A percentile compares a stretch with the other conserved stretches of the same genome.
Conservation (phyloP, 2,888 invertebrate species). For the Augiades crinisus region DNA sequence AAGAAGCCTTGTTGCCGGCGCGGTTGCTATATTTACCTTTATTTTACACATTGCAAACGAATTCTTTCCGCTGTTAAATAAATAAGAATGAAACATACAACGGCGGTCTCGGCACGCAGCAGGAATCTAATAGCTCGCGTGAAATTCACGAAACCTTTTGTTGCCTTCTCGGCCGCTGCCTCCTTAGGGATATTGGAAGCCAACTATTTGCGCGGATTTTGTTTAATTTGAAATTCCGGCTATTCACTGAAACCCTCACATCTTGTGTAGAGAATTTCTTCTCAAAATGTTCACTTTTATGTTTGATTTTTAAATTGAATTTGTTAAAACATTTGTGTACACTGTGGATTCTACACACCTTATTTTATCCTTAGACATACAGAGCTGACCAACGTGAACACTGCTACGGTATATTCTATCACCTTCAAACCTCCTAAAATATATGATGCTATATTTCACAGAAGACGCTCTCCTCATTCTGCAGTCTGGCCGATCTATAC, state of each 20-base stretch:
- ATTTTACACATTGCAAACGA: neutral
- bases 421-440: no score
- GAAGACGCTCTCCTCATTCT: neutral
- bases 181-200: constrained; percentile 14
- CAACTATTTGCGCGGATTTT: constrained; percentile 23
- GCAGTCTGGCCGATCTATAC: neutral
- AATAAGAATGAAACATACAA: neutral
- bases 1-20: no score
- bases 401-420: no score
- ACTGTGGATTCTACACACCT: no score
- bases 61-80: neutral
- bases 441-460: no score
- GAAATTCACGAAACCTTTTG: neutral
- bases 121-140: constrained; percentile 8
- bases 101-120: neutral
- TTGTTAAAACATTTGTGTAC: neutral
- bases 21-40: no score
- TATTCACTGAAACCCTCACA: neutral
- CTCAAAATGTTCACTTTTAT: neutral
- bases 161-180: neutral
- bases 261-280: neutral
- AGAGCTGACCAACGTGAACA: no score
- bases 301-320: neutral
- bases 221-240: constrained; percentile 23
- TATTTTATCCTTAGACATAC: no score